Percentiles rank a stretch among this genome's conserved stretches.
Evolutionary conservation across 2,888 invertebrate genomes (phyloP).

Genomic region (Coelogynopora nodosa): DNA sequence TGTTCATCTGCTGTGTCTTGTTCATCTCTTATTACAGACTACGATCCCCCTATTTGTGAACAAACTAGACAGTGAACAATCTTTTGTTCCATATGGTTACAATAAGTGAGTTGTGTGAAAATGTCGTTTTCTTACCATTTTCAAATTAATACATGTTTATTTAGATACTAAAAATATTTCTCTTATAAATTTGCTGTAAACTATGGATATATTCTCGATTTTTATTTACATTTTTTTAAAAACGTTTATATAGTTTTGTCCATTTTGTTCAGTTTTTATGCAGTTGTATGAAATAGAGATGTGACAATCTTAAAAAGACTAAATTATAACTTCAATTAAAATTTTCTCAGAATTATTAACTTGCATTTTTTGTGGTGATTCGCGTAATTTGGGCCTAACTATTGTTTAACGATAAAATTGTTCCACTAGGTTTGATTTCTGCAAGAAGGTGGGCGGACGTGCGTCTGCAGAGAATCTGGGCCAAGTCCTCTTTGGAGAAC

Average conservation of each 20-base stretch:
- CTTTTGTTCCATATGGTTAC: slow-evolving; percentile 95
- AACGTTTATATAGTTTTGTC: too few species aligned
- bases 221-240: too few species aligned
- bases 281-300: too few species aligned
- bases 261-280: too few species aligned
- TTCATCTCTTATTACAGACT: slow-evolving; percentile 69
- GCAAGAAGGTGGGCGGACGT: slow-evolving; percentile 62
- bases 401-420: slow-evolving; percentile 17
- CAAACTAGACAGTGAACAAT: slow-evolving; percentile 92
- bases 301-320: too few species aligned
- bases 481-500: slow-evolving; percentile 97
- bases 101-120: slow-evolving; percentile 75
- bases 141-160: too few species aligned
- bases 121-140: too few species aligned
- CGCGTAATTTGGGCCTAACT: background rate
- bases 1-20: background rate
- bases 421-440: slow-evolving; percentile 81
- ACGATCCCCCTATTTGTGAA: slow-evolving; percentile 86
- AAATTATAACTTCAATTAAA: too few species aligned
- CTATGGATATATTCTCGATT: too few species aligned
- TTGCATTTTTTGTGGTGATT: background rate
- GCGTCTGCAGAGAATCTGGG: slow-evolving; percentile 95
- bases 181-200: too few species aligned
- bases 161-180: background rate
- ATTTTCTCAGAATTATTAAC: background rate